These are phyloP conservation scores for Camelus bactrianus DNA, from an alignment of 2,113 vertebrate species.

Conservation along the genomic window DNA sequence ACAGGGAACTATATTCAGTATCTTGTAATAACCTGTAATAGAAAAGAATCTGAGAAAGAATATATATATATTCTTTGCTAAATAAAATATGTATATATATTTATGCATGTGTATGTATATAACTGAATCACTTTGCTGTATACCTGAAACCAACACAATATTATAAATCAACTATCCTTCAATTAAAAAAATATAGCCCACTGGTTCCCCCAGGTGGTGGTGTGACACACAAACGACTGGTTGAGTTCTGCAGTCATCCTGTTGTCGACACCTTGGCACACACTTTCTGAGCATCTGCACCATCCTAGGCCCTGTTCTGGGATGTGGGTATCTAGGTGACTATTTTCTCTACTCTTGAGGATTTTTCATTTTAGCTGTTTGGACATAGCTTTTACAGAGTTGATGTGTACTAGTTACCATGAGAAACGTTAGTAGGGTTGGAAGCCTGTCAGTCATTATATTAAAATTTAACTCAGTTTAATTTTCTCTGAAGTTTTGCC, in stretches of 20 bases:
- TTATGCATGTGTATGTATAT: no score
- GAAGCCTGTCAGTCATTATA: background rate
- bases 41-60: background rate
- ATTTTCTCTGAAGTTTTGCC: slow-evolving; percentile 47
- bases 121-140: background rate
- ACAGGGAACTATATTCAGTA: background rate
- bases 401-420: background rate
- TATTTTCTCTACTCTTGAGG: background rate
- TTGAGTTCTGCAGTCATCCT: background rate
- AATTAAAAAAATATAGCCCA: background rate
- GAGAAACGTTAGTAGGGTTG: background rate
- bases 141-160: background rate
- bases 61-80: background rate
- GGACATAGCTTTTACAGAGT: slow-evolving; percentile 9
- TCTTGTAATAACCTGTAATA: background rate
- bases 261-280: background rate
- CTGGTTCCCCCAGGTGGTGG: background rate
- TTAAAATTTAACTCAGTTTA: slow-evolving; percentile 22
- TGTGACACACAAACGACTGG: background rate
- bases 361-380: slow-evolving; percentile 22
- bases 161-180: background rate
- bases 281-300: background rate
- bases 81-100: no score
- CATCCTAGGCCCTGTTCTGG: background rate
- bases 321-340: background rate